Conservation (phyloP, 2,797 vertebrate genomes). For the Pseudochromis fuscus region DNA sequence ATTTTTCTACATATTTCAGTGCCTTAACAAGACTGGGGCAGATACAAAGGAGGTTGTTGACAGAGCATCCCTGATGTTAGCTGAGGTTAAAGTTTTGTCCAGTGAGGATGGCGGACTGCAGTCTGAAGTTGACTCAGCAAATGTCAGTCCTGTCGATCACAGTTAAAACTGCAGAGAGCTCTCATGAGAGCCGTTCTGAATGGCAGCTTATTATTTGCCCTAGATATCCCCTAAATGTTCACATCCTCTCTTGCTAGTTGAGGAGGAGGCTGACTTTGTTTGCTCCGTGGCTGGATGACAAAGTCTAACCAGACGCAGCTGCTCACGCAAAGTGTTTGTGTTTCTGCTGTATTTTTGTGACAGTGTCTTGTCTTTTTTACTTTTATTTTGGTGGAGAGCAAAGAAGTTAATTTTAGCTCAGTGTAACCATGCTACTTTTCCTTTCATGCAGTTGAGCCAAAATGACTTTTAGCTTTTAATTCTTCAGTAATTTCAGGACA, state of each 20-base stretch:
- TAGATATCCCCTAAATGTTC: slow-evolving; percentile 48
- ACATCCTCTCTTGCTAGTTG: slow-evolving; percentile 22
- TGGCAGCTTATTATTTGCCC: slow-evolving; percentile 79
- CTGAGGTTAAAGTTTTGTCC: slow-evolving; percentile 73
- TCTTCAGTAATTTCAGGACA: slow-evolving; percentile 69
- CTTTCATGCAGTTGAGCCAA: slow-evolving; percentile 59
- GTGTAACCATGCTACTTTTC: slow-evolving; percentile 47
- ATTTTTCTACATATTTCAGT: slow-evolving; percentile 22
- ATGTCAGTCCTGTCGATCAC: slow-evolving; percentile 84
- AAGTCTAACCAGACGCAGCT: slow-evolving; percentile 34
- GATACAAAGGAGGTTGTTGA: slow-evolving; percentile 53
- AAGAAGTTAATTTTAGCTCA: slow-evolving; percentile 49
- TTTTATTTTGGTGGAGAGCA: slow-evolving; percentile 28
- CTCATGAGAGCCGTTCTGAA: slow-evolving; percentile 72
- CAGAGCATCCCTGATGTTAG: slow-evolving; percentile 58
- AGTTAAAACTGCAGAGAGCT: slow-evolving; percentile 63
- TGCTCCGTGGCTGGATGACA: slow-evolving; percentile 33
- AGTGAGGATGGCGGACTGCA: slow-evolving; percentile 66
- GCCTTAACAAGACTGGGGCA: slow-evolving; percentile 15
- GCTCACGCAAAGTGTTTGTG: background rate
- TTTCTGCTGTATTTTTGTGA: slow-evolving; percentile 34
- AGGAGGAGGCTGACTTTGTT: slow-evolving; percentile 38
- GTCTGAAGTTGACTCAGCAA: slow-evolving; percentile 76
- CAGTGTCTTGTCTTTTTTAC: slow-evolving; percentile 32
- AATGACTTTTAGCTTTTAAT: slow-evolving; percentile 73